These are phyloP conservation scores for Paralichthys olivaceus DNA, from an alignment of 2,113 vertebrate species.

Conservation along the genomic window DNA sequence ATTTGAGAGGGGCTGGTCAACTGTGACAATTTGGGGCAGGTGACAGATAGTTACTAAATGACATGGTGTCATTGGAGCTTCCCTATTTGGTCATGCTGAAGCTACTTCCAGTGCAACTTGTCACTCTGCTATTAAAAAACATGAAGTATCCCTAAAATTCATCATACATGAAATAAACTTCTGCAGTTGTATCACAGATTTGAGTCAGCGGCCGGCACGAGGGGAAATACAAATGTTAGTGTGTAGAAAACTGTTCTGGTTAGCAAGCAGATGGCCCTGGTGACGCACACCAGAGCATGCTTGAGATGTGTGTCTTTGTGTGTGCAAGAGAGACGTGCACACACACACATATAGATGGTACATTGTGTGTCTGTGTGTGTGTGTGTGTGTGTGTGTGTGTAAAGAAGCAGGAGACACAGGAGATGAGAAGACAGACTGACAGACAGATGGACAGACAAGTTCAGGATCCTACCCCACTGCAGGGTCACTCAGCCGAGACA, in stretches of 20 bases:
- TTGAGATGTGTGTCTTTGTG: conserved; percentile 48
- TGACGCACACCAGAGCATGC: conserved; percentile 74
- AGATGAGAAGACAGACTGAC: conserved; percentile 76
- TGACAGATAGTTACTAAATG: neutral
- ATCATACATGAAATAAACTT: neutral
- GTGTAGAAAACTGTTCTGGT: conserved; percentile 68
- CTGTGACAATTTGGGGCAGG: neutral
- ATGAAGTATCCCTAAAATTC: neutral
- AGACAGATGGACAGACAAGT: conserved; percentile 79
- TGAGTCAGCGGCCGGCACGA: conserved; percentile 11
- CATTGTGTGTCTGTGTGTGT: conserved; percentile 33
- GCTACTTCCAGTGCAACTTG: neutral
- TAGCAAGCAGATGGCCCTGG: conserved; percentile 77
- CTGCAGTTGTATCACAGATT: conserved; percentile 25
- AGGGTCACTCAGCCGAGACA: conserved; percentile 65
- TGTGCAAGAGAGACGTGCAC: no score
- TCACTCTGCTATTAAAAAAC: neutral
- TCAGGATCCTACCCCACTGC: conserved; percentile 66
- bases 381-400: conserved; percentile 10
- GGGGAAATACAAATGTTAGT: conserved; percentile 33
- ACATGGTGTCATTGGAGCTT: neutral
- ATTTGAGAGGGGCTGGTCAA: no score
- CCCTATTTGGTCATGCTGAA: neutral
- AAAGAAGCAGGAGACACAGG: conserved; percentile 55
- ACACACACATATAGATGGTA: no score